Conservation (phyloP, 2,797 vertebrate genomes). For the Sebastes iracundus region DNA sequence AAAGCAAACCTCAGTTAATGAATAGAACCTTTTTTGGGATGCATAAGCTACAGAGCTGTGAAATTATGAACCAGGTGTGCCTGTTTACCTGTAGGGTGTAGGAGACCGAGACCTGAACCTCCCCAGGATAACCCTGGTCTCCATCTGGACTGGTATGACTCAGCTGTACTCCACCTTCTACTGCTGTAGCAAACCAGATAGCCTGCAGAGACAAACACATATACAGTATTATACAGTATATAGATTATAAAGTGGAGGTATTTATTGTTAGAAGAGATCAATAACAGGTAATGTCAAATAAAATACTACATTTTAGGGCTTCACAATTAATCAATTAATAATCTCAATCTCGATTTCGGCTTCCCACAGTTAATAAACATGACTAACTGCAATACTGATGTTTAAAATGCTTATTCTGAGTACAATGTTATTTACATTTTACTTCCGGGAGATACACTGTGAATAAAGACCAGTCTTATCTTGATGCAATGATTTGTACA, state of each 20-base stretch:
- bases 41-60: too few relatives aligned
- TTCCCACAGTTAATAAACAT: too few relatives aligned
- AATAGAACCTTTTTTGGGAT: background rate
- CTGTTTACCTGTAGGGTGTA: conserved; percentile 84
- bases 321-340: too few relatives aligned
- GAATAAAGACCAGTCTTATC: too few relatives aligned
- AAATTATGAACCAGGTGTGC: background rate
- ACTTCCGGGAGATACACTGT: too few relatives aligned
- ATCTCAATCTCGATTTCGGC: too few relatives aligned
- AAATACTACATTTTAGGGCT: background rate
- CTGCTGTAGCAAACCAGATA: conserved; percentile 70
- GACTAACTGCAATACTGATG: too few relatives aligned
- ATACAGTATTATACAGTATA: background rate
- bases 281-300: background rate
- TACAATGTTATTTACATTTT: too few relatives aligned
- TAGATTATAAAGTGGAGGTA: background rate
- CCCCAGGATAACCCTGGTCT: conserved; percentile 94
- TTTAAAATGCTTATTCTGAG: too few relatives aligned
- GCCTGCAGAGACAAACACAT: conserved; percentile 43
- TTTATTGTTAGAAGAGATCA: background rate
- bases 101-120: conserved; percentile 87
- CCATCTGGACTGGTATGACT: conserved; percentile 88
- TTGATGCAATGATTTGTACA: too few relatives aligned
- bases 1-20: too few relatives aligned
- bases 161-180: conserved; percentile 86